Base-by-base conservation (phyloP, 2,888 invertebrate genomes). In the Odontocolon sp. region DNA sequence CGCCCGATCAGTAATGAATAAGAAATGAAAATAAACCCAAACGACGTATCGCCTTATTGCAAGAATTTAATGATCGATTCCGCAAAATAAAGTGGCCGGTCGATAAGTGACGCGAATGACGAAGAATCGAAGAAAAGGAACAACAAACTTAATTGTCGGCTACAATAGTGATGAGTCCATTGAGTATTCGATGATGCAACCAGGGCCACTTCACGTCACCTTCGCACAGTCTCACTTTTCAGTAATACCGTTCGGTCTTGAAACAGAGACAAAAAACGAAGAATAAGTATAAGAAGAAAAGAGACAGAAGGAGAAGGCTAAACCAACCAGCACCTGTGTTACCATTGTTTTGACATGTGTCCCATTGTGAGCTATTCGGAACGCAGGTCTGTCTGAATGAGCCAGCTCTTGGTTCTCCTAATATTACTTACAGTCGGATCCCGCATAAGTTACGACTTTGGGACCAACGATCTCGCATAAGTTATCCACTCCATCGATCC, bases 321-420 rank as follows among this genome's bases (percentile, higher is more conserved):
- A 73, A 78, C 57, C 63, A 47, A 38, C 31, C 16, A 28, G 45
- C 75, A 89, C 89, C 89, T 89, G 89, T 87, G 86, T 85, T 83
- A 84, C 86, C 85, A 88, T 89, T 89, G 89, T 89, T 89, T 89
- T 88, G 87, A 88, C 89, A 89, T 88, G 86, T 89, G 89, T 89
- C 85, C 85, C 82, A 87, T 88, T 88, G 89, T 87, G 50, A 78
- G 79, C 64, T 76, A 79, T 78, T 80, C 77, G 71, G 72, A 52
- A 61, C 67, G 74, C 79, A 69, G 64, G 40, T 36, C 56, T 47
- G 56, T 42, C 63, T 47, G 66, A 76, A 61, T 38, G 38, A 47
- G 45, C 59, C 33, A 66, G 42, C 64, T 16, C 26, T 40, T 50
- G 52, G 54, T 45, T 21, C 33, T 40, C 26, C 11, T 38, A 8